Evolutionary conservation across 2,113 vertebrate genomes (phyloP).

Genomic region (Toxotes jaculatrix): DNA sequence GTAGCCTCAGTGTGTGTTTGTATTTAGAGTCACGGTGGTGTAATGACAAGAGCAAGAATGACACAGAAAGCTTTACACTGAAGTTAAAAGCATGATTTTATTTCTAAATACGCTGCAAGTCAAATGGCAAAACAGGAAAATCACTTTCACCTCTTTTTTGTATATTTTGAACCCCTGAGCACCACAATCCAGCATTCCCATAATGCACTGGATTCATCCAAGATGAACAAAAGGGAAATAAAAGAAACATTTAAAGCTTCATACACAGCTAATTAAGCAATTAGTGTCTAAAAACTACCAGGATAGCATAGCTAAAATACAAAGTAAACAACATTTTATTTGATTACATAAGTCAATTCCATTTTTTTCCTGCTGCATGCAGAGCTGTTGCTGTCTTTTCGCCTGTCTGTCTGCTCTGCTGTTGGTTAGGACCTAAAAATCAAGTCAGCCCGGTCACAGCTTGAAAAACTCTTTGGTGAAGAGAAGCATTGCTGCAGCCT

Average conservation of each 20-base stretch:
- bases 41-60: background rate
- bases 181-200: conserved; percentile 84
- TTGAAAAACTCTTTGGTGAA: conserved; percentile 78
- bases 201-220: conserved; percentile 81
- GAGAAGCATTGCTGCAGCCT: conserved; percentile 38
- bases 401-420: conserved; percentile 62
- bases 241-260: conserved; percentile 73
- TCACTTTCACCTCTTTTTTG: conserved; percentile 67
- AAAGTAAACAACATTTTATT: conserved; percentile 80
- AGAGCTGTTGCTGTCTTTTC: conserved; percentile 49
- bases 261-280: conserved; percentile 77
- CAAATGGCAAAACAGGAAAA: conserved; percentile 81
- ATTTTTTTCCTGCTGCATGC: conserved; percentile 45
- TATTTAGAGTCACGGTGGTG: background rate
- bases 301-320: conserved; percentile 79
- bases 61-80: conserved; percentile 15
- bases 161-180: conserved; percentile 80
- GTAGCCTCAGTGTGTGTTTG: background rate
- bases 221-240: conserved; percentile 74
- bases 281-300: conserved; percentile 81
- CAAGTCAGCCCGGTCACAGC: conserved; percentile 49
- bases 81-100: conserved; percentile 82
- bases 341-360: conserved; percentile 67
- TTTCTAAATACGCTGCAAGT: conserved; percentile 81
- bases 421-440: conserved; percentile 45